These are phyloP conservation scores for Pseudomyrmex gracilis DNA, from an alignment of 1,140 invertebrate genomes.

Conservation along the genomic window DNA sequence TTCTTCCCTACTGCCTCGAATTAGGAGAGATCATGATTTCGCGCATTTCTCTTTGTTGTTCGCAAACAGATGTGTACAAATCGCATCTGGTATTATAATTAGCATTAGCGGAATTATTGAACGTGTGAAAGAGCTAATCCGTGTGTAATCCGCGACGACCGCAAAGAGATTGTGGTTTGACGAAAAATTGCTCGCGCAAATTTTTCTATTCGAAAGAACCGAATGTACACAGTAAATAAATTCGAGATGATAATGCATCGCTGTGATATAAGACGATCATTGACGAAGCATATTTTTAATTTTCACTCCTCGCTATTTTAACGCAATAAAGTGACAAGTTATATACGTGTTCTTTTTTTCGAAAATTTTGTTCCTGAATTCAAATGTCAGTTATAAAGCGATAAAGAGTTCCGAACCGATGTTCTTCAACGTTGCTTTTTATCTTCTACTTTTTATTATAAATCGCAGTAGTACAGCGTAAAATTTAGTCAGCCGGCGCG, in stretches of 20 bases:
- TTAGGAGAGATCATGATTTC: not conserved
- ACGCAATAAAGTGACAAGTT: not conserved
- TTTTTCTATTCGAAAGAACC: not conserved
- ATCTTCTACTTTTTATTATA: not conserved
- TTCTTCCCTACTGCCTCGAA: not conserved
- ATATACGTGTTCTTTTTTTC: not conserved
- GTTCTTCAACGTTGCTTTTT: not conserved
- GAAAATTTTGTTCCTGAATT: not conserved
- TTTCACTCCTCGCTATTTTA: not conserved
- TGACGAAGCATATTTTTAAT: not conserved
- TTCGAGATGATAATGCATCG: not conserved
- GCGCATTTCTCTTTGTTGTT: not conserved
- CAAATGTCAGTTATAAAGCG: not conserved
- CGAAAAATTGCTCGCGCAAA: not conserved
- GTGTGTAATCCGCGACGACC: not conserved
- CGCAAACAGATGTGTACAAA: not conserved
- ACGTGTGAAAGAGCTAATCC: too few species aligned
- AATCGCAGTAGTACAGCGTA: not conserved
- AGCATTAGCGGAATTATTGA: slow-evolving; percentile 4
- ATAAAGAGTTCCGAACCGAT: not conserved
- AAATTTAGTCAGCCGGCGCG: not conserved
- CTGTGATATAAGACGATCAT: not conserved
- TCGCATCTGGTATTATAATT: not conserved
- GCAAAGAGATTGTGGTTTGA: not conserved
- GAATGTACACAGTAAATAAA: not conserved